A percentile compares a stretch with the other conserved stretches of the same genome.
These are phyloP conservation scores for Gryllus bimaculatus DNA, from an alignment of 1,140 invertebrate genomes.

Conservation along the genomic window DNA sequence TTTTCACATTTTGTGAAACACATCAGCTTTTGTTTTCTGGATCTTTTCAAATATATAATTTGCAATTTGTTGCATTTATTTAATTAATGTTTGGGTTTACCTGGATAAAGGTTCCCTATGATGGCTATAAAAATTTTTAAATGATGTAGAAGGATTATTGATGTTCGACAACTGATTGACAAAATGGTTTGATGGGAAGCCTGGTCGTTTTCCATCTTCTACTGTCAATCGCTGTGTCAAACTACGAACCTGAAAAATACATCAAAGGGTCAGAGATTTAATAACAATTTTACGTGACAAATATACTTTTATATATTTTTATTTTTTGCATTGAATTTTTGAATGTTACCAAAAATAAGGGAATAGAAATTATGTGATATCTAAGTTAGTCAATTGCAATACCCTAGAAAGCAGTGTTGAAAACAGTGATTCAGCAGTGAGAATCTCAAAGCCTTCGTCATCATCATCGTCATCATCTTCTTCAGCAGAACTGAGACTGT, in stretches of 20 bases:
- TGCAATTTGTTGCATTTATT: neutral
- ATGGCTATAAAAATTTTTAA: neutral
- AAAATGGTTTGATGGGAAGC: conserved; percentile 17
- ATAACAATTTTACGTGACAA: no score
- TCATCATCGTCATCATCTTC: conserved; percentile 64
- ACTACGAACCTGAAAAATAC: conserved; percentile 60
- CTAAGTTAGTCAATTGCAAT: no score
- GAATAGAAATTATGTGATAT: no score
- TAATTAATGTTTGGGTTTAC: neutral
- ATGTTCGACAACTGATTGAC: conserved; percentile 10
- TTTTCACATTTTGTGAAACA: no score
- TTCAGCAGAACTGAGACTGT: conserved; percentile 77
- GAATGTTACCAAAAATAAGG: no score
- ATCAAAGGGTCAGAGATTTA: no score
- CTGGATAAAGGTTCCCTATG: conserved; percentile 11
- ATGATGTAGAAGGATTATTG: conserved; percentile 4
- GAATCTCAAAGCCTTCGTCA: conserved; percentile 79
- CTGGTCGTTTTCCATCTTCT: conserved; percentile 47
- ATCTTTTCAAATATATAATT: no score
- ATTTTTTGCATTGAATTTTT: no score
- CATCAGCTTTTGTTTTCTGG: no score
- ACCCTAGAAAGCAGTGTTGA: conserved; percentile 76
- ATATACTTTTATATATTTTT: no score
- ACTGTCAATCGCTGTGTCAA: conserved; percentile 75
- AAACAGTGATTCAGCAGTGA: conserved; percentile 83